Base-by-base conservation (phyloP, 2,888 invertebrate species). In the Epiblema foenella region DNA sequence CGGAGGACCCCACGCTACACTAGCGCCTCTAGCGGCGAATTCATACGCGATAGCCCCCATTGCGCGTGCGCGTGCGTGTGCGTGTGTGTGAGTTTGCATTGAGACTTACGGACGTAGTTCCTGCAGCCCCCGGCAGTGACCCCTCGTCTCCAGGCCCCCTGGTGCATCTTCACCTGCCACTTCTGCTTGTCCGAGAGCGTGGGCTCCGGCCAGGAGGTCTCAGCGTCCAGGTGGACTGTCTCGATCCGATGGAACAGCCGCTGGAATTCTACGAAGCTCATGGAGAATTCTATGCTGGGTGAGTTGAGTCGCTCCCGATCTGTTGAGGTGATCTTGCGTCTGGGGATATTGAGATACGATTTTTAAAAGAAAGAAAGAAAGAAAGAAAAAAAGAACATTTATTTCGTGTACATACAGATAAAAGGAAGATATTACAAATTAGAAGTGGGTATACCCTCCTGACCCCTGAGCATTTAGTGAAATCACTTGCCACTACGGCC, bases 51-150 rank as follows among this genome's bases (percentile, higher is more conserved):
- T n/a, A n/a, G n/a, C n/a, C n/a, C n/a, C n/a, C n/a, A n/a, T n/a
- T n/a, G n/a, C n/a, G n/a, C n/a, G n/a, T n/a, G n/a, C n/a, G n/a
- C n/a, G n/a, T n/a, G n/a, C n/a, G n/a, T n/a, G n/a, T n/a, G n/a
- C n/a, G n/a, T n/a, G n/a, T n/a, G n/a, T n/a, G n/a, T n/a, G n/a
- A n/a, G n/a, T n/a, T n/a, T n/a, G n/a, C 2, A 24, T 24, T 24
- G 2, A 24, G 79, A 87, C 89, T 87, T 81, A 96, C 96, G 95
- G 83, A 95, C 96, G 86, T 98, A 97, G 88, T 98, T 98, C 77
- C 98, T 94, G 86, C 98, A 98, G 46, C 98, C 98, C 3, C 98
- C 98, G 0, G 98, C 98, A 0, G 97, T 96, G 0, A 98, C 98
- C 0, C 98, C 98, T 72, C 95, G 94, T 80, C 96, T 95, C 98